These are phyloP conservation scores for Calycopis cecrops DNA, from an alignment of 1,140 invertebrate species.

Conservation along the genomic window DNA sequence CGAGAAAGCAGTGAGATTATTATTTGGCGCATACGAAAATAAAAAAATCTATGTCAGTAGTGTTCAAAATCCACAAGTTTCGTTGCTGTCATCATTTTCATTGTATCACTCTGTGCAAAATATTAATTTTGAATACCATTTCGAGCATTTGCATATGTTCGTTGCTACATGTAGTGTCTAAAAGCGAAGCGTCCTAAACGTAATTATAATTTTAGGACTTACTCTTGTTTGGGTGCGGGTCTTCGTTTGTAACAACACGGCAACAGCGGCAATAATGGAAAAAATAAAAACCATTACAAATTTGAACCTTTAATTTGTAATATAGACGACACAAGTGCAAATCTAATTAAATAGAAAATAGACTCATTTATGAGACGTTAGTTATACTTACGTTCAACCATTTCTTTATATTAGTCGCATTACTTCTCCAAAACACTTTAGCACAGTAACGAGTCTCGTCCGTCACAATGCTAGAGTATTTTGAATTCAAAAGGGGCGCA, in stretches of 20 bases:
- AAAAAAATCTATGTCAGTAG: constrained; percentile 40
- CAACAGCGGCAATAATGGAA: constrained; percentile 59
- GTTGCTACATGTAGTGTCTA: constrained; percentile 43
- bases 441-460: neutral
- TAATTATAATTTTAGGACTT: constrained; percentile 42
- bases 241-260: constrained; percentile 46
- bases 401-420: constrained; percentile 3
- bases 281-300: constrained; percentile 65
- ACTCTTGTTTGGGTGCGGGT: constrained; percentile 74
- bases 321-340: constrained; percentile 15
- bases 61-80: constrained; percentile 29
- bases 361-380: constrained; percentile 8
- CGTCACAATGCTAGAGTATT: constrained; percentile 1
- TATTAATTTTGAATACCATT: constrained; percentile 52
- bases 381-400: constrained; percentile 13
- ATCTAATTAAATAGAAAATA: constrained; percentile 13
- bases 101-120: constrained; percentile 31
- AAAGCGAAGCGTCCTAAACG: constrained; percentile 52
- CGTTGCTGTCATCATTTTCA: constrained; percentile 25
- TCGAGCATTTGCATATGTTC: constrained; percentile 41
- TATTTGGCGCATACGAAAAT: constrained; percentile 56
- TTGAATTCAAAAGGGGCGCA: constrained; percentile 23
- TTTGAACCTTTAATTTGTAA: constrained; percentile 17
- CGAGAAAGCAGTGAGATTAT: constrained; percentile 57
- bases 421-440: constrained; percentile 1